phyloP scores from a whole-genome alignment of 2,888 invertebrate species.

The Apantesis nais region DNA sequence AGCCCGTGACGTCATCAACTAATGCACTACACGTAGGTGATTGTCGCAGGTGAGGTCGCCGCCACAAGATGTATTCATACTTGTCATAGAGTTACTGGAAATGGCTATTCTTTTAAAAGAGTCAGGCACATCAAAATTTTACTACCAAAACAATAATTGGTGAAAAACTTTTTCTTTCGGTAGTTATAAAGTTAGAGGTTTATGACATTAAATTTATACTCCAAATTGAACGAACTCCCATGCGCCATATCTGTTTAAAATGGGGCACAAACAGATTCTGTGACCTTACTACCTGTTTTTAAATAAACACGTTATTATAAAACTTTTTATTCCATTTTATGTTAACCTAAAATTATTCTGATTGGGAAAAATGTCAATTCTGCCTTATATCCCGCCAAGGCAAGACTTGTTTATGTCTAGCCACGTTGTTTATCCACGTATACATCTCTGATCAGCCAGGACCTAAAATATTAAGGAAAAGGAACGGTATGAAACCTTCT shows the following conservation, averaged over 20 bases:
- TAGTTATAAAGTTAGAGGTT: too few species aligned
- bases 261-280: too few species aligned
- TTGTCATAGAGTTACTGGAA: constrained; percentile 44
- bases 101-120: constrained; percentile 10
- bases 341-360: too few species aligned
- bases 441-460: background rate
- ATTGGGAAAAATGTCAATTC: background rate
- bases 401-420: background rate
- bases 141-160: background rate
- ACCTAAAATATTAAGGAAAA: too few species aligned
- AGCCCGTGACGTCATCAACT: constrained; percentile 78
- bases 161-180: too few species aligned
- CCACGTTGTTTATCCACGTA: background rate
- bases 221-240: too few species aligned
- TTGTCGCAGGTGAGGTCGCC: constrained; percentile 60
- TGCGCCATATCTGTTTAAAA: too few species aligned
- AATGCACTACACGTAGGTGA: constrained; percentile 69
- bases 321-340: too few species aligned
- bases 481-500: background rate
- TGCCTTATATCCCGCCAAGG: background rate
- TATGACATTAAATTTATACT: too few species aligned
- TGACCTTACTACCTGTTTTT: too few species aligned
- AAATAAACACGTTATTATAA: too few species aligned
- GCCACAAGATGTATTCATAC: constrained; percentile 34
- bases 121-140: background rate